A percentile compares a stretch with the other conserved stretches of the same genome.
phyloP scores from a whole-genome alignment of 2,888 invertebrate species.

The Sphinx pinastri region DNA sequence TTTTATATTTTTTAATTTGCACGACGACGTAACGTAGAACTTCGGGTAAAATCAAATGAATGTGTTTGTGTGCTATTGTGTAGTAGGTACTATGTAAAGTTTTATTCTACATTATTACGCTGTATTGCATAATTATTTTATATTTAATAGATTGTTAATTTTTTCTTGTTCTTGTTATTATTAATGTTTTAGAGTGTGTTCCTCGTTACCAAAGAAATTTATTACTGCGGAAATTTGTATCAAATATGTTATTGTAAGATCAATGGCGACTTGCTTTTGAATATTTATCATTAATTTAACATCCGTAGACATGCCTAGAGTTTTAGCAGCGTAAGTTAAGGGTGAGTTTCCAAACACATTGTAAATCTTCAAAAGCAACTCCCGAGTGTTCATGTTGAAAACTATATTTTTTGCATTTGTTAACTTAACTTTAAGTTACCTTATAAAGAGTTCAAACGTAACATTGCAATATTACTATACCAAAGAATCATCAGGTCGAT shows the following conservation, averaged over 20 bases:
- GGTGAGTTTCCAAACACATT: background rate
- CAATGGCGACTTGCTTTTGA: constrained; percentile 61
- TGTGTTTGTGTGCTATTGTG: background rate
- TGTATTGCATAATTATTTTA: constrained; percentile 57
- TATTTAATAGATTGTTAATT: constrained; percentile 73
- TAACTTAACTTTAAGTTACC: constrained; percentile 76
- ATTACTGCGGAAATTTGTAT: constrained; percentile 56
- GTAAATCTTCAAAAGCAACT: constrained; percentile 34
- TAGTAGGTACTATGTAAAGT: constrained; percentile 12
- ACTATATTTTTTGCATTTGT: constrained; percentile 63
- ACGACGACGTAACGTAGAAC: too few relatives aligned
- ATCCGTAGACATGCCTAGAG: background rate
- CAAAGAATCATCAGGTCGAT: constrained; percentile 80
- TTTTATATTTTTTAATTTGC: too few relatives aligned
- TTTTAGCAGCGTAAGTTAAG: background rate
- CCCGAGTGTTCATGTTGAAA: constrained; percentile 68
- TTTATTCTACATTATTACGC: constrained; percentile 21
- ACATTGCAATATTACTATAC: constrained; percentile 70
- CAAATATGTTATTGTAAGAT: constrained; percentile 63
- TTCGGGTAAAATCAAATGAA: too few relatives aligned
- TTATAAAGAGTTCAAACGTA: constrained; percentile 74
- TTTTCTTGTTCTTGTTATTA: constrained; percentile 77
- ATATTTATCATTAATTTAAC: constrained; percentile 45
- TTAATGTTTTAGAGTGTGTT: constrained; percentile 79
- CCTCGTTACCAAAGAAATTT: constrained; percentile 82